A percentile compares a stretch with the other conserved stretches of the same genome.
Evolutionary conservation across 2,797 vertebrate species (phyloP).

Genomic region (Sibirionetta formosa): DNA sequence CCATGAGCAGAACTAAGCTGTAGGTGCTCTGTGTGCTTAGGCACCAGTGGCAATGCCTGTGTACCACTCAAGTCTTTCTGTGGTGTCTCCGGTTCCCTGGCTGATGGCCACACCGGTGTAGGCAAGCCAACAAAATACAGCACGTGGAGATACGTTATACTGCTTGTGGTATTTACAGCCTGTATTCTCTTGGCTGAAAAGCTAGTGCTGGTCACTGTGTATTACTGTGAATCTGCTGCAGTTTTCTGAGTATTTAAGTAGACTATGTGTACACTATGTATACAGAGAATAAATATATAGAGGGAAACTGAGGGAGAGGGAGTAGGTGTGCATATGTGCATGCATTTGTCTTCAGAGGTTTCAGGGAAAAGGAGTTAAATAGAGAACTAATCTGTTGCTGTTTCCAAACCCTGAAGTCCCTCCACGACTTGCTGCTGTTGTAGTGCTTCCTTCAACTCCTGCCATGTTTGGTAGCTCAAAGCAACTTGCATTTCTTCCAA

Average conservation of each 20-base stretch:
- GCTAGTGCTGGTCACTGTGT: not conserved
- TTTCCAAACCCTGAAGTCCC: not conserved
- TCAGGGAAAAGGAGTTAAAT: not conserved
- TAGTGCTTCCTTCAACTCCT: slow-evolving; percentile 51
- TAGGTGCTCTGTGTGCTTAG: not conserved
- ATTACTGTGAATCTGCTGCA: not conserved
- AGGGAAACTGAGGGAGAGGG: not conserved
- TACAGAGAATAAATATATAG: not conserved
- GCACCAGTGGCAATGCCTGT: not conserved
- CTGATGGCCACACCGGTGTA: not conserved
- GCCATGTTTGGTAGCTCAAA: slow-evolving; percentile 70
- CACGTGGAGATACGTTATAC: not conserved
- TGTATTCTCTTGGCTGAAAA: not conserved
- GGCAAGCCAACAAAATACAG: not conserved
- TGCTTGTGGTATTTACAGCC: not conserved
- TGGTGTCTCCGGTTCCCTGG: not conserved
- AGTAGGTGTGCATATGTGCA: not conserved
- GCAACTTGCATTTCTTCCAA: slow-evolving; percentile 60
- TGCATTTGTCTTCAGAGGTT: not conserved
- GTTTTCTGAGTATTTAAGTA: not conserved
- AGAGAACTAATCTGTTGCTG: not conserved
- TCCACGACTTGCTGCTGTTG: not conserved
- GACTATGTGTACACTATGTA: not conserved
- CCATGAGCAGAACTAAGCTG: not conserved
- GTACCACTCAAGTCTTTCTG: not conserved